phyloP scores from a whole-genome alignment of 2,888 invertebrate genomes.

The Xanthia togata region DNA sequence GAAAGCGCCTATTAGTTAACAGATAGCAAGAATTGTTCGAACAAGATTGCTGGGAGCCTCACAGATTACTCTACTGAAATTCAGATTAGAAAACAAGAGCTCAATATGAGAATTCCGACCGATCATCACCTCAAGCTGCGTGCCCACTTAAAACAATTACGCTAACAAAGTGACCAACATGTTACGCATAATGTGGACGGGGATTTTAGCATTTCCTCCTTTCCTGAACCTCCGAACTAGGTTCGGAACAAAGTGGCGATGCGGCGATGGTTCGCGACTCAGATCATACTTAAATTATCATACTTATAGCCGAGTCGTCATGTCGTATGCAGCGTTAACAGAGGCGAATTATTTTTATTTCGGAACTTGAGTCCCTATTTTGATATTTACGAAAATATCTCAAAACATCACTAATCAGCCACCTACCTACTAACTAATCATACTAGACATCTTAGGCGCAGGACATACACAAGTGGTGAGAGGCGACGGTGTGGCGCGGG shows the following conservation, averaged over 20 bases:
- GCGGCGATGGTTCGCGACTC: not conserved
- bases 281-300: not conserved
- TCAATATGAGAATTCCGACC: no score
- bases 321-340: not conserved
- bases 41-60: not conserved
- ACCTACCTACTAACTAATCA: no score
- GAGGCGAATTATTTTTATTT: not conserved
- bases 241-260: not conserved
- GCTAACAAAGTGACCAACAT: not conserved
- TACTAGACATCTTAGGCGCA: no score
- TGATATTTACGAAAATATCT: not conserved
- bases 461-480: no score
- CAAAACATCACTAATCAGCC: no score
- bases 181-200: not conserved
- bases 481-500: no score
- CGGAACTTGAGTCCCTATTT: not conserved
- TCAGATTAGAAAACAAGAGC: not conserved
- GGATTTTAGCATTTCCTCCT: not conserved
- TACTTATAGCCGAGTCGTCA: no score
- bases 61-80: not conserved
- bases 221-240: not conserved
- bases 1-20: not conserved
- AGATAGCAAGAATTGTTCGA: not conserved
- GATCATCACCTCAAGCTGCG: not conserved
- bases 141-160: not conserved